Percentiles rank a stretch among this genome's conserved stretches.
These are phyloP conservation scores for Lophius piscatorius DNA, from an alignment of 2,113 vertebrate species.

Conservation along the genomic window DNA sequence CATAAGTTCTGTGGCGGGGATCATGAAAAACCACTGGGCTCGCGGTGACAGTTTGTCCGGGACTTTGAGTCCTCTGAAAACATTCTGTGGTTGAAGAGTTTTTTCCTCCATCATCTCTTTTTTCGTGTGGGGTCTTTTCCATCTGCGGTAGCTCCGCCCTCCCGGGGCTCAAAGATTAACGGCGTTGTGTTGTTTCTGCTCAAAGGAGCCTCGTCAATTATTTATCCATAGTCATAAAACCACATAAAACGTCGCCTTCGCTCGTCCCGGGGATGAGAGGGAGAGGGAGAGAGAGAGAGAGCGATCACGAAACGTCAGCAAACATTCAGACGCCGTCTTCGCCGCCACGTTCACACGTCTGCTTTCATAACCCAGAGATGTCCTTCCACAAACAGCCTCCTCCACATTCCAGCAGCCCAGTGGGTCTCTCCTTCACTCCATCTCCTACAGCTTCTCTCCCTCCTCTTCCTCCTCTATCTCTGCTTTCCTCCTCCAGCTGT, in stretches of 20 bases:
- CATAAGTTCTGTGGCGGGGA: no score
- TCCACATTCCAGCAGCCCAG: constrained; percentile 67
- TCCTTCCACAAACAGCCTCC: constrained; percentile 46
- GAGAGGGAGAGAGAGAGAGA: no score
- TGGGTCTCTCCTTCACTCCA: constrained; percentile 46
- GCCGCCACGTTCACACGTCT: constrained; percentile 18
- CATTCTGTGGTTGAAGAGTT: no score
- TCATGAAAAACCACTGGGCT: no score
- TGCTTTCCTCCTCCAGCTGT: constrained; percentile 4
- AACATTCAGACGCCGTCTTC: no score
- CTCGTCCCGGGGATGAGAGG: not conserved
- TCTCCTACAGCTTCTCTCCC: constrained; percentile 41
- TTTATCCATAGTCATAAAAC: constrained; percentile 53
- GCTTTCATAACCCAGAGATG: constrained; percentile 41
- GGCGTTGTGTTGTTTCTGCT: constrained; percentile 16
- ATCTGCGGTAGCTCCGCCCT: not conserved
- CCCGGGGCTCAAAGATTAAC: not conserved
- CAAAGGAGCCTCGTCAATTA: constrained; percentile 31
- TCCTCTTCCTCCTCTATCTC: not conserved
- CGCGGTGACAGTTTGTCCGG: no score
- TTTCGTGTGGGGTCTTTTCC: no score
- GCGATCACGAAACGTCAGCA: no score
- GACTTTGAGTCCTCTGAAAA: no score
- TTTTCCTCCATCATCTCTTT: no score
- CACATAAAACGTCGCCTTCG: constrained; percentile 10